Evolutionary conservation across 2,888 invertebrate genomes (phyloP), one percentile per base, ranked within the genome.

Genomic region (Pseudolycoriella hygida): DNA sequence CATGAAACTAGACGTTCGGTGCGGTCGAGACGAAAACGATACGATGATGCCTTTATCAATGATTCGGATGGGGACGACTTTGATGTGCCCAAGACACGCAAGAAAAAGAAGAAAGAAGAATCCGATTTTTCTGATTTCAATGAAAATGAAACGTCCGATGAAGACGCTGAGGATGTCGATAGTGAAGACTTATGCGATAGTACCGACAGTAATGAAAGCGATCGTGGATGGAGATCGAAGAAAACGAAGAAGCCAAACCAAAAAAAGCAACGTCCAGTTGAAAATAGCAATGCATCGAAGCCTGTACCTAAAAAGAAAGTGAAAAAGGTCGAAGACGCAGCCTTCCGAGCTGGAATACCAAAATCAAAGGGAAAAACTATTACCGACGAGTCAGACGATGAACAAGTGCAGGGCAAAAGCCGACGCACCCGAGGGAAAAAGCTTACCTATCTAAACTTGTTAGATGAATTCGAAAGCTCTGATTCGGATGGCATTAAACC

Each of bases 331-430:
- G 61, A 61, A 43, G 56, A 60, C 46, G 57, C 65, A 52, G 57
- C 64, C 41, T 68, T 67, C 51, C 66, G 63, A 42, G 66, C 61
- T 48, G 64, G 57, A 42, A 42, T 44, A 14, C 46, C 84, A 0
- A 62, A 84, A 5, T 83, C 81, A 50, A 72, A 74, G 53, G 78
- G 79, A 62, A 80, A 81, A 49, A 25, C 5, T 25, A 25, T 25
- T 25, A 77, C 80, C 11, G 67, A 70, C 10, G 71, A 70, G 45
- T 70, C 67, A 39, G 70, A 69, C 3, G 48, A 41, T 31, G 44
- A 42, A 32, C 38, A 44, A 15, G 30, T 38, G 2, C 17, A 25
- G 8, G 25, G 25, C 1, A 39, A 44, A 12, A 45, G 51, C 42
- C 48, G 53, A 43, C 49, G 53, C 45, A 56, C 53, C 1, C 58